Base-by-base conservation (phyloP, 2,113 vertebrate species). In the Tachysurus vachellii region DNA sequence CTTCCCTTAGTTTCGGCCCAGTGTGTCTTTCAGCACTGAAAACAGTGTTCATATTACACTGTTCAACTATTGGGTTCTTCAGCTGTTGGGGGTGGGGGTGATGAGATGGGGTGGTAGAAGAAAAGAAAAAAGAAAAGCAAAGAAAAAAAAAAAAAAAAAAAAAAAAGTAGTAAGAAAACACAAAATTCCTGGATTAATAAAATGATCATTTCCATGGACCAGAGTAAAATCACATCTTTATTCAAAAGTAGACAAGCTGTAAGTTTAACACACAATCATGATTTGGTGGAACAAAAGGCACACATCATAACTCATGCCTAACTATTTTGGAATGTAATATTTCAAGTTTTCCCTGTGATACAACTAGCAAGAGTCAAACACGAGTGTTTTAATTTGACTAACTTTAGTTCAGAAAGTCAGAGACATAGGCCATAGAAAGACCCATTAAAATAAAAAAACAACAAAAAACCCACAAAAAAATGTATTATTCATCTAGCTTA, bases 251-350 rank as follows among this genome's bases (percentile, higher is more conserved):
- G 80, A 66, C 75, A 54, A 64, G 13, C 91, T 92, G 94, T 93
- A 94, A 93, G 93, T 93, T 93, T 91, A 94, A 93, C 19, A 92
- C 66, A 62, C 11, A 86, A 77, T 56, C 66, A 86, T 56, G 14
- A 85, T 84, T 82, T 26, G 16, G 42, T 21, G 59, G 42, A 36
- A 80, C 28, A 64, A 88, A 21, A 80, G 86, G 66, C 89, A 76
- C 89, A 91, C 82, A 79, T 57, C 73, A 54, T 26, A 80, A 90
- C 89, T 82, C 70, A 91, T 53, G 88, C 77, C 53, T 71, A 81
- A 54, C 89, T 76, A 83, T 17, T 64, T 64, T 86, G 82, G 87
- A 90, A 90, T 85, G 85, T 84, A 56, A 81, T 85, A 7, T 47
- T 84, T 90, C 85, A 84, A 77, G 82, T 87, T 80, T 86, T 82